Percentiles rank a stretch among this genome's conserved stretches.
Evolutionary conservation across 2,113 vertebrate genomes (phyloP).

Genomic region (Tonatia bakeri): DNA sequence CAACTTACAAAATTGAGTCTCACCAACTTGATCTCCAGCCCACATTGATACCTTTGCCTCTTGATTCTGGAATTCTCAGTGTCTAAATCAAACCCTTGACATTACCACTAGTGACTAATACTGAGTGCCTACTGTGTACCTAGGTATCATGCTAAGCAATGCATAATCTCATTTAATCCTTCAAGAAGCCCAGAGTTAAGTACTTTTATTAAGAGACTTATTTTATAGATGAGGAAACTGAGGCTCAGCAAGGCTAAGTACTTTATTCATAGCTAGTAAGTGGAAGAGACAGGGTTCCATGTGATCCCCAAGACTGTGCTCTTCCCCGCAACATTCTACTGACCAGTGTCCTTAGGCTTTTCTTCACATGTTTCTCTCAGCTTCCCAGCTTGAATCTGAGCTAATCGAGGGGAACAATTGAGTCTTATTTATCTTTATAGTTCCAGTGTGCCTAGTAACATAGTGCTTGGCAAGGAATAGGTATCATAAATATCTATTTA

Average conservation of each 20-base stretch:
- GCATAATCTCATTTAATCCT: neutral
- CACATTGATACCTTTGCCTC: neutral
- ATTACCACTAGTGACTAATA: neutral
- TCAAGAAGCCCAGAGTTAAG: neutral
- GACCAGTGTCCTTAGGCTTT: neutral
- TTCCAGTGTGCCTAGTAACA: constrained; percentile 22
- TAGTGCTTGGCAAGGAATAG: constrained; percentile 11
- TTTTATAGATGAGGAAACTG: constrained; percentile 16
- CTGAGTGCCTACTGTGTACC: neutral
- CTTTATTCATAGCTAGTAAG: neutral
- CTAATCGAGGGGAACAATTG: neutral
- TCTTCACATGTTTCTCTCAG: constrained; percentile 16
- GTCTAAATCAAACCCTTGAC: neutral
- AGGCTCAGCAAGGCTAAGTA: neutral
- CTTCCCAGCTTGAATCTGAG: neutral
- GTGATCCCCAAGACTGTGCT: neutral
- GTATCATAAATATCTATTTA: constrained; percentile 38
- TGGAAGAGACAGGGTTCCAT: neutral
- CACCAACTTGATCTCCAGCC: neutral
- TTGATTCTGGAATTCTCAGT: neutral
- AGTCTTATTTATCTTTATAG: constrained; percentile 27
- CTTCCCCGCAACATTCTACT: neutral
- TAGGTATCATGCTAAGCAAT: neutral
- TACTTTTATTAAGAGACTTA: neutral
- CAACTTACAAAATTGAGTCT: neutral